phyloP scores from a whole-genome alignment of 2,797 vertebrate species.

The Atherinosoma microstoma region DNA sequence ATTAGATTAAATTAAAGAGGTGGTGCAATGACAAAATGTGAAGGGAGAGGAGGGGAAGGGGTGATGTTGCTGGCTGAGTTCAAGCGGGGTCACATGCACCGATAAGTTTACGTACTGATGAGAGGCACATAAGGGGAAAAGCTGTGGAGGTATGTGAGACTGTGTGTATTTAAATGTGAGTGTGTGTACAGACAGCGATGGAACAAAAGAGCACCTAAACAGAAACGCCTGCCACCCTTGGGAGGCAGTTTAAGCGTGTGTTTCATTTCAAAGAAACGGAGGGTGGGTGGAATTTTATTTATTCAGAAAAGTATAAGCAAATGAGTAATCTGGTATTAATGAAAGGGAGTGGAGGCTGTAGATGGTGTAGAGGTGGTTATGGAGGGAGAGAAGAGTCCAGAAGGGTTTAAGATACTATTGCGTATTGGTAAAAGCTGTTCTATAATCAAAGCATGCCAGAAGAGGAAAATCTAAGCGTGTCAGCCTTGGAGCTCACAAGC shows the following conservation, averaged over 20 bases:
- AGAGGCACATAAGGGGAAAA: conserved; percentile 8
- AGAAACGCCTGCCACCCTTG: conserved; percentile 56
- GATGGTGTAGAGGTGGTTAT: conserved; percentile 21
- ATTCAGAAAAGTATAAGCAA: conserved; percentile 49
- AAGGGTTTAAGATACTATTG: conserved; percentile 15
- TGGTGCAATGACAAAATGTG: conserved; percentile 45
- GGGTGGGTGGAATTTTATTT: conserved; percentile 38
- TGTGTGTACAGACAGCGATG: conserved; percentile 28
- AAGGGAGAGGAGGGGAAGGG: conserved; percentile 17
- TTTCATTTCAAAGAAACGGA: conserved; percentile 68
- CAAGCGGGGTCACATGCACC: conserved; percentile 29
- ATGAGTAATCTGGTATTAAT: conserved; percentile 57
- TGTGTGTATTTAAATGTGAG: conserved; percentile 11
- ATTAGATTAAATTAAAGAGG: conserved; percentile 46
- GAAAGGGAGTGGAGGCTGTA: conserved; percentile 25
- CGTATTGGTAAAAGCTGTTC: conserved; percentile 10
- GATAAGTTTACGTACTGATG: conserved; percentile 37
- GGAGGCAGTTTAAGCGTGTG: conserved; percentile 53
- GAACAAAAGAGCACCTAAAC: conserved; percentile 53
- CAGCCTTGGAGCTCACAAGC: conserved; percentile 26
- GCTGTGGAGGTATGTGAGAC: conserved; percentile 6
- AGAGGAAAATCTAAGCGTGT: conserved; percentile 32
- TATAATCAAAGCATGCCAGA: conserved; percentile 18
- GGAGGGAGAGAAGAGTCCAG: conserved; percentile 20
- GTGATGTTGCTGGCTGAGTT: conserved; percentile 16